Conservation (phyloP, 2,113 vertebrate species). For the Narcine bancroftii region DNA sequence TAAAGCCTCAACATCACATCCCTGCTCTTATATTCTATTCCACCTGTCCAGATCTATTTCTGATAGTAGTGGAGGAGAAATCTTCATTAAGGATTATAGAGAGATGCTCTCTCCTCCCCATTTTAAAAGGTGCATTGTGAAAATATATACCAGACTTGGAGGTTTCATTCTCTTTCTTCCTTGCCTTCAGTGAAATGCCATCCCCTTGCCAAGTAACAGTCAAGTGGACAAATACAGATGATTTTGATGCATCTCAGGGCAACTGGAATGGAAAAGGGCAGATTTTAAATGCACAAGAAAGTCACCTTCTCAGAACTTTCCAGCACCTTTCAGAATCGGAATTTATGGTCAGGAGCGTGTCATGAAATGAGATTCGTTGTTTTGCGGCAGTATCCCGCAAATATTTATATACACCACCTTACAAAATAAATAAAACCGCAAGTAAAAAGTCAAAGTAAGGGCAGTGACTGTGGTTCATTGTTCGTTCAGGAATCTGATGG, state of each 20-base stretch:
- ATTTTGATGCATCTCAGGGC: neutral
- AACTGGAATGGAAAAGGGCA: neutral
- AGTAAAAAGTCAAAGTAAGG: too few species aligned
- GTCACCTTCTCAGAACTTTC: too few species aligned
- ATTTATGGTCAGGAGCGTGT: too few species aligned
- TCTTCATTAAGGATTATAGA: neutral
- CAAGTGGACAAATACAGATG: neutral
- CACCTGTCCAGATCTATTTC: neutral
- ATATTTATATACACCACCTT: too few species aligned
- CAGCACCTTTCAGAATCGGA: too few species aligned
- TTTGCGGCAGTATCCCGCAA: too few species aligned
- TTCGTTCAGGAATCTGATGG: too few species aligned
- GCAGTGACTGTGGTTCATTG: too few species aligned
- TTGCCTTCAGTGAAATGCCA: neutral
- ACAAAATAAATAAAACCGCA: too few species aligned
- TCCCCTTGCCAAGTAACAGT: neutral
- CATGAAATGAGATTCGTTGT: too few species aligned
- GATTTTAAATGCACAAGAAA: neutral
- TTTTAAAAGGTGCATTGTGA: neutral
- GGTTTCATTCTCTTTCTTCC: neutral
- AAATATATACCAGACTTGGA: neutral
- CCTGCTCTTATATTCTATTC: too few species aligned
- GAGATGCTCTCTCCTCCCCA: neutral
- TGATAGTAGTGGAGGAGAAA: neutral
- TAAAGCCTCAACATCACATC: too few species aligned